phyloP scores from a whole-genome alignment of 92 coral and sea anemone genomes.

The Phymanthus crucifer region DNA sequence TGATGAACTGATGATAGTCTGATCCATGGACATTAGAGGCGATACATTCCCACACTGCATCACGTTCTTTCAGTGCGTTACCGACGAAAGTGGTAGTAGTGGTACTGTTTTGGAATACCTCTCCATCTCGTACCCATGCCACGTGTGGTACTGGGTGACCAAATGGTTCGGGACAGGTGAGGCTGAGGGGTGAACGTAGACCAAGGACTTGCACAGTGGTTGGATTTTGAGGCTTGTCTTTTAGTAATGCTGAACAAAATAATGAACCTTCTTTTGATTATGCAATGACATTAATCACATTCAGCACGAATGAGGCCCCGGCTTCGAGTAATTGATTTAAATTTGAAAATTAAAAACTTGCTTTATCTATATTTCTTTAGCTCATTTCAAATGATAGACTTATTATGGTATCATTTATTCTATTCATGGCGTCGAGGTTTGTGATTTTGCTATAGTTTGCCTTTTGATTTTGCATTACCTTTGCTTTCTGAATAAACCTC shows the following conservation, averaged over 20 bases:
- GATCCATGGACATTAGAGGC: constrained; percentile 33
- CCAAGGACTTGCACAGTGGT: background rate
- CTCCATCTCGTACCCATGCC: constrained; percentile 45
- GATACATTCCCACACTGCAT: constrained; percentile 29
- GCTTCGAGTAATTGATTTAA: no score
- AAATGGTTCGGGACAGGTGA: constrained; percentile 30
- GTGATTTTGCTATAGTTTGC: no score
- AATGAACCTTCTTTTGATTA: background rate
- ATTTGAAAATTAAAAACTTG: no score
- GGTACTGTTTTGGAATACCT: constrained; percentile 33
- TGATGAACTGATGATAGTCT: constrained; percentile 34
- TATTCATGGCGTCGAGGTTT: no score
- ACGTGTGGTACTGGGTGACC: constrained; percentile 33
- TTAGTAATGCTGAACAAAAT: background rate
- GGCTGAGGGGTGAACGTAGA: background rate
- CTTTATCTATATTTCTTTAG: no score
- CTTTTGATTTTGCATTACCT: constrained; percentile 11
- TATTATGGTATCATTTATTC: no score
- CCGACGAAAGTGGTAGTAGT: background rate
- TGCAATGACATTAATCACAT: no score
- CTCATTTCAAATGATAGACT: no score
- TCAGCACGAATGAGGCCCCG: no score
- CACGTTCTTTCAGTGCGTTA: background rate
- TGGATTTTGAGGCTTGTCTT: constrained; percentile 13
- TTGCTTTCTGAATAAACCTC: constrained; percentile 62